Evolutionary conservation across 2,888 invertebrate genomes (phyloP).

Genomic region (Limnephilus marmoratus): DNA sequence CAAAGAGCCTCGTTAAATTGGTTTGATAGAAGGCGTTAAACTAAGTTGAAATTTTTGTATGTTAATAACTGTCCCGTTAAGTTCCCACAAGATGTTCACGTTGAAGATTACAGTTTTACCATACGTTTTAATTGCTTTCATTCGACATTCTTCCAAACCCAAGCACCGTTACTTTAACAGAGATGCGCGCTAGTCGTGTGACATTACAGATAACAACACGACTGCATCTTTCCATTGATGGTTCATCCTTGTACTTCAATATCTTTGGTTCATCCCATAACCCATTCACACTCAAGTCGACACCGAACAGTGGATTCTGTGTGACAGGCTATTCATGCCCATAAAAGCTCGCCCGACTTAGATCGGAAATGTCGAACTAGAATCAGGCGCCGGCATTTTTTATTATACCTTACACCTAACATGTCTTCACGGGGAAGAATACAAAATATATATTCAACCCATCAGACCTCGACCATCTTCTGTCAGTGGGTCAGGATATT

Average conservation of each 20-base stretch:
- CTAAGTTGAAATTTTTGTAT: not conserved
- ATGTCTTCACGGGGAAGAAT: not conserved
- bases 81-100: conserved; percentile 35
- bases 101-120: conserved; percentile 10
- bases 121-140: conserved; percentile 42
- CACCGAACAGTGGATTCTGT: not conserved
- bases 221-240: conserved; percentile 15
- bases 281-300: not conserved
- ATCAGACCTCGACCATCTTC: no score
- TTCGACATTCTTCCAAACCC: conserved; percentile 39
- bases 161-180: conserved; percentile 18
- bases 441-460: no score
- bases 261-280: no score
- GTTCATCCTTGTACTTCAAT: no score
- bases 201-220: conserved; percentile 34
- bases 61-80: conserved; percentile 15
- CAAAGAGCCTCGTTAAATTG: not conserved
- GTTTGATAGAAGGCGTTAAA: conserved; percentile 33
- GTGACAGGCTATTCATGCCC: not conserved
- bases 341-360: not conserved
- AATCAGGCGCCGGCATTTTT: not conserved
- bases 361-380: not conserved
- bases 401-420: not conserved
- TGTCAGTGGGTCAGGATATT: no score
- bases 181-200: conserved; percentile 17